Conservation (phyloP, 2,797 vertebrate genomes). For the Novumbra hubbsi region DNA sequence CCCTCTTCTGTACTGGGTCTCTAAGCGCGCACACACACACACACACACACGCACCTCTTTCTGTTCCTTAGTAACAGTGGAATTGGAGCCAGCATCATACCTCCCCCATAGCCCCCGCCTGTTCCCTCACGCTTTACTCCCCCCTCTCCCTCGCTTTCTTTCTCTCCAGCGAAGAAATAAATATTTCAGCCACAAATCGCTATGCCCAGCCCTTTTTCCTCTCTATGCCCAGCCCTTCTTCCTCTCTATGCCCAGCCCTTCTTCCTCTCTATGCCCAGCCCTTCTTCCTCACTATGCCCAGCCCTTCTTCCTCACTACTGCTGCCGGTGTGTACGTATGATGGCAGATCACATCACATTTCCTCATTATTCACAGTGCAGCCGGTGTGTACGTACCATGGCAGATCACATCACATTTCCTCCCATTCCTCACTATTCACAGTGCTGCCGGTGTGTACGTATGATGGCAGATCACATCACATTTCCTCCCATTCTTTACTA, state of each 20-base stretch:
- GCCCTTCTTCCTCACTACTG: too few relatives aligned
- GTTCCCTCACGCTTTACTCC: conserved; percentile 20
- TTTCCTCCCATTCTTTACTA: conserved; percentile 4
- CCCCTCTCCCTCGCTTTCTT: not conserved
- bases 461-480: too few relatives aligned
- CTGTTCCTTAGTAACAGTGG: conserved; percentile 73
- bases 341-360: not conserved
- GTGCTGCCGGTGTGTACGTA: conserved; percentile 4
- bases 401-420: too few relatives aligned
- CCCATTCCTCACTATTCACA: too few relatives aligned
- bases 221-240: too few relatives aligned
- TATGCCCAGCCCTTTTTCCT: conserved; percentile 38
- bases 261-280: too few relatives aligned
- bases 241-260: too few relatives aligned
- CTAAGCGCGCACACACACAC: conserved; percentile 25
- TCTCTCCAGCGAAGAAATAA: conserved; percentile 36
- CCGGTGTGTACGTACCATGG: too few relatives aligned
- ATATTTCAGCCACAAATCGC: conserved; percentile 64
- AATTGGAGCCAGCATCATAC: conserved; percentile 56
- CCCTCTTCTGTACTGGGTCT: not conserved
- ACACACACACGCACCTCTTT: too few relatives aligned
- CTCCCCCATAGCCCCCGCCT: conserved; percentile 17
- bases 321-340: not conserved
- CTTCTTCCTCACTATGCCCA: too few relatives aligned
- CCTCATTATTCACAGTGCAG: too few relatives aligned